phyloP scores from a whole-genome alignment of 2,113 vertebrate genomes.

The Ochotona curzoniae region DNA sequence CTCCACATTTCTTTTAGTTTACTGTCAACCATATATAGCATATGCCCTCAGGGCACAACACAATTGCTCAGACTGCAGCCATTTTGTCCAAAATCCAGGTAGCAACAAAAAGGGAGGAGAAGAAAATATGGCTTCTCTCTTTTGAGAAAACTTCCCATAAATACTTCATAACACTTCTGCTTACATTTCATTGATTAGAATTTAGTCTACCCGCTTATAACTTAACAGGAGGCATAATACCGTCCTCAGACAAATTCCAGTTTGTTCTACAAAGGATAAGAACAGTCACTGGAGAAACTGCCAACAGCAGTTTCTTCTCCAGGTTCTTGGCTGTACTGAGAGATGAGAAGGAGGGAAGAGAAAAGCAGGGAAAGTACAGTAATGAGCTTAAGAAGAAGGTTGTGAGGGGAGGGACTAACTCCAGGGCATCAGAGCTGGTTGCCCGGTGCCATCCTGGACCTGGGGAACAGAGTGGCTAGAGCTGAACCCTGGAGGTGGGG shows the following conservation, averaged over 20 bases:
- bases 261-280: conserved; percentile 19
- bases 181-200: conserved; percentile 22
- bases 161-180: background rate
- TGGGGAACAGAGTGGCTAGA: background rate
- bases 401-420: background rate
- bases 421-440: background rate
- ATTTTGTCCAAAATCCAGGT: conserved; percentile 9
- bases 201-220: background rate
- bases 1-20: conserved; percentile 22
- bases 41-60: conserved; percentile 16
- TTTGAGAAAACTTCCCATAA: conserved; percentile 57
- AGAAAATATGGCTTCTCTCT: conserved; percentile 7
- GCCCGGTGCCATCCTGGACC: background rate
- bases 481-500: background rate
- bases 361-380: background rate
- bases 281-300: background rate
- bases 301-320: background rate
- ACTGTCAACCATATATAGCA: background rate
- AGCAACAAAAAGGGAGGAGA: conserved; percentile 11
- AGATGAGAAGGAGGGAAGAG: background rate
- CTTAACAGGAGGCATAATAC: background rate
- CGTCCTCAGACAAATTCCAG: background rate
- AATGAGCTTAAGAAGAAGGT: conserved; percentile 5
- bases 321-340: background rate
- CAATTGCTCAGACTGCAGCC: background rate